phyloP scores from a whole-genome alignment of 2,797 vertebrate species.

The Lepilemur ruficaudatus region DNA sequence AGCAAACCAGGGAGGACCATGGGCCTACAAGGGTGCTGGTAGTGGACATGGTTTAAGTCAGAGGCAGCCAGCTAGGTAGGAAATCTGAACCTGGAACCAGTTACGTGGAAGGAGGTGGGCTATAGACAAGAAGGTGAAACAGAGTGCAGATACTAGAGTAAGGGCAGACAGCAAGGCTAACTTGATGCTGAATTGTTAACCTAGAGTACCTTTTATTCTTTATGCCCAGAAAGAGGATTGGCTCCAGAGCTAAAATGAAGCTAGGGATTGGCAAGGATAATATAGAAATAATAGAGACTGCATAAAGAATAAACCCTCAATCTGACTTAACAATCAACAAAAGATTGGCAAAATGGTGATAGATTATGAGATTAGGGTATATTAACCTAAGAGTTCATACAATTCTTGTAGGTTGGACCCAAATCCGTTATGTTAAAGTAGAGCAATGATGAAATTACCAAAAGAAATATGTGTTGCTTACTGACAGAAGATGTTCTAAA shows the following conservation, averaged over 20 bases:
- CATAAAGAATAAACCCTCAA: neutral
- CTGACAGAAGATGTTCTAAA: neutral
- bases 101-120: neutral
- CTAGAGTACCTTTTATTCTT: neutral
- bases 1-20: neutral
- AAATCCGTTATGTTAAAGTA: slow-evolving; percentile 35
- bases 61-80: neutral
- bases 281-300: neutral
- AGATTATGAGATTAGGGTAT: slow-evolving; percentile 35
- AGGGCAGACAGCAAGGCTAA: neutral
- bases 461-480: neutral
- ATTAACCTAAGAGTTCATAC: neutral
- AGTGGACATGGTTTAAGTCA: neutral
- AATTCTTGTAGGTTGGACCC: neutral
- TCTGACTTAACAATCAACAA: neutral
- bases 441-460: neutral
- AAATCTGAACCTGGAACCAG: neutral
- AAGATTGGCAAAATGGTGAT: slow-evolving; percentile 9
- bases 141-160: neutral
- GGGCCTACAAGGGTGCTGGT: accelerated
- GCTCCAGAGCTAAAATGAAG: neutral
- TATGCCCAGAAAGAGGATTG: neutral
- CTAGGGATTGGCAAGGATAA: neutral
- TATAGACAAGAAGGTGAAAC: neutral
- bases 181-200: neutral